A percentile compares a stretch with the other conserved stretches of the same genome.
These are phyloP conservation scores for Gasteruption jaculator DNA, from an alignment of 2,888 invertebrate species.

Conservation along the genomic window DNA sequence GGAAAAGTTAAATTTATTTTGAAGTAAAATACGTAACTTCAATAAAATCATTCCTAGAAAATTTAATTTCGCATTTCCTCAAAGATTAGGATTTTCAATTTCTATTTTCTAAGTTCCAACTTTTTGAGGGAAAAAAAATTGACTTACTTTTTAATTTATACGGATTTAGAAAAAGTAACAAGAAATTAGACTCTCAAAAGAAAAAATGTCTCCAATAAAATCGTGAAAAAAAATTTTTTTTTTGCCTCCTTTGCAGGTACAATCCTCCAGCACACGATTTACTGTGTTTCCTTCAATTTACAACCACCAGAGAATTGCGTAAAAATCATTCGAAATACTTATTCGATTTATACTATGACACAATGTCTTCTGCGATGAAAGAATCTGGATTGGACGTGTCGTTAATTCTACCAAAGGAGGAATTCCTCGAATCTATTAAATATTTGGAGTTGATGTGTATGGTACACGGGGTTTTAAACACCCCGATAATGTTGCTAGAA, in stretches of 20 bases:
- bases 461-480: constrained; percentile 33
- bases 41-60: too few species aligned
- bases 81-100: too few species aligned
- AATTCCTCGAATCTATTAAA: constrained; percentile 30
- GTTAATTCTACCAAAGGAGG: constrained; percentile 29
- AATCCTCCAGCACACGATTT: constrained; percentile 46
- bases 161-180: too few species aligned
- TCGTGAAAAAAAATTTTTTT: too few species aligned
- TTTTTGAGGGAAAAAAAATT: too few species aligned
- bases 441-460: constrained; percentile 32
- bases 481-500: constrained; percentile 36
- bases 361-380: constrained; percentile 23
- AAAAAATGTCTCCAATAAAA: too few species aligned
- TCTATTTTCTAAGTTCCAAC: too few species aligned
- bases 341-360: constrained; percentile 34
- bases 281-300: constrained; percentile 42
- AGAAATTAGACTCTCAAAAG: too few species aligned
- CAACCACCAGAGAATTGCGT: constrained; percentile 35
- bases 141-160: too few species aligned
- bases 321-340: constrained; percentile 31
- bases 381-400: constrained; percentile 25
- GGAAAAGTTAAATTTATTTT: too few species aligned
- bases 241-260: constrained; percentile 25
- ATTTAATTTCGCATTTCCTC: too few species aligned
- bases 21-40: too few species aligned